phyloP scores from a whole-genome alignment of 2,113 vertebrate genomes.

The Solea senegalensis region DNA sequence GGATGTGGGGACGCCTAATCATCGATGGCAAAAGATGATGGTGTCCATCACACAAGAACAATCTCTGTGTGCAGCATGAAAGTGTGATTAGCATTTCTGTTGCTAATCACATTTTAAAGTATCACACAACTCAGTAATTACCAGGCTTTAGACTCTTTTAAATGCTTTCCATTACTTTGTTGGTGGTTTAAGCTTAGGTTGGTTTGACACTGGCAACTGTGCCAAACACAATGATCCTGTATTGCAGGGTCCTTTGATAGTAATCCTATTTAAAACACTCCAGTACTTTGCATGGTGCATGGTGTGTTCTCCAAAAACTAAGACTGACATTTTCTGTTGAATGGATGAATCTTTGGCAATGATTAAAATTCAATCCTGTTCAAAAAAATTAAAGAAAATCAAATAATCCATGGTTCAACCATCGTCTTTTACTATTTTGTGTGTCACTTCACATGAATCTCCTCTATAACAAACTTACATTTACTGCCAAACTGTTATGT shows the following conservation, averaged over 20 bases:
- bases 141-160: neutral
- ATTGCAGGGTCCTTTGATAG: conserved; percentile 1
- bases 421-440: conserved; percentile 17
- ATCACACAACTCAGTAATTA: no score
- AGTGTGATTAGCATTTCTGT: no score
- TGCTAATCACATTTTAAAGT: no score
- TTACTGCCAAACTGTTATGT: conserved; percentile 3
- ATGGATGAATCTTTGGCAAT: conserved; percentile 84
- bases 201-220: neutral
- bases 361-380: conserved; percentile 55
- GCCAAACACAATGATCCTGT: conserved; percentile 24
- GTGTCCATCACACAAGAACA: no score
- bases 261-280: conserved; percentile 19
- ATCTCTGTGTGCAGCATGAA: no score
- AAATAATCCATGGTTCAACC: no score
- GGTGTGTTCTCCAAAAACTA: conserved; percentile 13
- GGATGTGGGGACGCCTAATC: no score
- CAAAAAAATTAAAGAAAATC: conserved; percentile 33
- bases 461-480: conserved; percentile 25
- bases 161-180: conserved; percentile 30
- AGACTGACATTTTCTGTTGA: conserved; percentile 44
- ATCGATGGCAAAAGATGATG: no score
- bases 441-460: conserved; percentile 21
- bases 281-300: conserved; percentile 17
- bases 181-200: neutral